These are phyloP conservation scores for Hippopotamyrus pictus DNA, from an alignment of 2,797 vertebrate genomes.

Conservation along the genomic window DNA sequence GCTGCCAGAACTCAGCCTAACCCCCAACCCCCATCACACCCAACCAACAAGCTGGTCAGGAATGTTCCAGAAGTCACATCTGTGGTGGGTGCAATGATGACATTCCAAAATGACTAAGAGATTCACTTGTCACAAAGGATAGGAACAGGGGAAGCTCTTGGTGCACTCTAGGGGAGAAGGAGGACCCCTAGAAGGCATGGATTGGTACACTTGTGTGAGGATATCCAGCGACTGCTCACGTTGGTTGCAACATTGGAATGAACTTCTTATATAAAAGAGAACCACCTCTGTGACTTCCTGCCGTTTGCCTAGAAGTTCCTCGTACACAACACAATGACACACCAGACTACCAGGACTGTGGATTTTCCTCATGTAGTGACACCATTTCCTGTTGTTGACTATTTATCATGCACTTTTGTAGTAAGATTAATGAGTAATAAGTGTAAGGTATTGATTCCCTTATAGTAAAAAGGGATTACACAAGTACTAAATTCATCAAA, in stretches of 20 bases:
- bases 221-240: not conserved
- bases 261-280: slow-evolving; percentile 15
- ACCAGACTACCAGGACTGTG: not conserved
- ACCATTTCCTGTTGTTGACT: not conserved
- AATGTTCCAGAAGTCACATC: not conserved
- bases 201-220: slow-evolving; percentile 1
- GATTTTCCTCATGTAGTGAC: not conserved
- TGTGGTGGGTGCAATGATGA: slow-evolving; percentile 12
- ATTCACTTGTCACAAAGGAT: not conserved
- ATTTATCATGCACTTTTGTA: not conserved
- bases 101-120: slow-evolving; percentile 22
- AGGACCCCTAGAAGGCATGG: not conserved
- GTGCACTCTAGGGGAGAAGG: not conserved
- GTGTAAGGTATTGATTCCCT: slow-evolving; percentile 4
- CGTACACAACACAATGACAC: not conserved
- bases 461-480: not conserved
- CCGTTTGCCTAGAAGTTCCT: not conserved
- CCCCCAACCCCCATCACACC: not conserved
- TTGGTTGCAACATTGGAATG: not conserved
- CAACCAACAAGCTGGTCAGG: not conserved
- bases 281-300: slow-evolving; percentile 13
- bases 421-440: not conserved
- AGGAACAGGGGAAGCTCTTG: not conserved
- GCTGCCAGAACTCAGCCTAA: not conserved
- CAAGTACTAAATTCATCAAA: not conserved